phyloP scores from a whole-genome alignment of 1,140 invertebrate species.

The Leptinotarsa lineolata region DNA sequence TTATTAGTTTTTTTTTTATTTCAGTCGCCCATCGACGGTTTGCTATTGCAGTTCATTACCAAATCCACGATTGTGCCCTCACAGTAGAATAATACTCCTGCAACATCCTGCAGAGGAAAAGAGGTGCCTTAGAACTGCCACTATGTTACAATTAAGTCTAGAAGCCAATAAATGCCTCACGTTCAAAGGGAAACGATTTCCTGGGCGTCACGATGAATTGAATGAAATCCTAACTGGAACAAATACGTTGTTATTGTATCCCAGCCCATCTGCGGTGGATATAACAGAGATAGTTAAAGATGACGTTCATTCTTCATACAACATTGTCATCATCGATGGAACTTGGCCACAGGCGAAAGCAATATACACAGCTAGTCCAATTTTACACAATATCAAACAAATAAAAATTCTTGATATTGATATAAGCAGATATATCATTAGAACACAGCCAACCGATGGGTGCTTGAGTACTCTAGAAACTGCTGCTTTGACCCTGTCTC shows the following conservation, averaged over 20 bases:
- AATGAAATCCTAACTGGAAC: constrained; percentile 68
- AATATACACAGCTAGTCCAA: constrained; percentile 75
- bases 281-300: constrained; percentile 56
- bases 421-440: constrained; percentile 86
- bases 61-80: constrained; percentile 65
- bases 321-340: constrained; percentile 87
- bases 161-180: constrained; percentile 74
- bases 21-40: constrained; percentile 80
- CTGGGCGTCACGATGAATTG: constrained; percentile 70
- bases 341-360: constrained; percentile 94
- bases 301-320: constrained; percentile 61
- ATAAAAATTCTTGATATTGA: constrained; percentile 75
- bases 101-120: constrained; percentile 94
- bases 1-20: constrained; percentile 51
- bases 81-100: constrained; percentile 77
- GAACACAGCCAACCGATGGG: constrained; percentile 89
- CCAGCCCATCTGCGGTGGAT: constrained; percentile 74
- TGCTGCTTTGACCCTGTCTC: constrained; percentile 78
- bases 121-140: constrained; percentile 83
- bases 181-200: constrained; percentile 84
- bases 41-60: constrained; percentile 89
- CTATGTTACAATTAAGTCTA: constrained; percentile 81
- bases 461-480: constrained; percentile 91
- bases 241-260: constrained; percentile 82
- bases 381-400: constrained; percentile 68